These are phyloP conservation scores for Tricholauxania praeusta DNA, from an alignment of 2,888 invertebrate genomes.

Conservation along the genomic window DNA sequence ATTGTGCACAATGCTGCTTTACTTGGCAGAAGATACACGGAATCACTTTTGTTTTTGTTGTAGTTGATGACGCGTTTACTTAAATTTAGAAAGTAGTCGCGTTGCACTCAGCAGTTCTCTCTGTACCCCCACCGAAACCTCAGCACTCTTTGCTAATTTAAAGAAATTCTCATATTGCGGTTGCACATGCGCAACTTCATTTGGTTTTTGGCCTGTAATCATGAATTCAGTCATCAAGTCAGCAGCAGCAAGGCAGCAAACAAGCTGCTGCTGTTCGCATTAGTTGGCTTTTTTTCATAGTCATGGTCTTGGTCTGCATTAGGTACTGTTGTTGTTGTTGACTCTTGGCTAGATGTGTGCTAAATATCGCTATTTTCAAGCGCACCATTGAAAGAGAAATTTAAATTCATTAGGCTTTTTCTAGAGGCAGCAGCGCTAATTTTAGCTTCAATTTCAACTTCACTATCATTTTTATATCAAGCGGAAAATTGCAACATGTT, in stretches of 20 bases:
- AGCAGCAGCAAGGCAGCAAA: neutral
- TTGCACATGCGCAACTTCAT: conserved; percentile 5
- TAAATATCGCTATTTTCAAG: conserved; percentile 16
- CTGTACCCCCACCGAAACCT: neutral
- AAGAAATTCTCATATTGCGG: too few relatives aligned
- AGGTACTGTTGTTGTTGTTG: neutral
- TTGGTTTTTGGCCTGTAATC: too few relatives aligned
- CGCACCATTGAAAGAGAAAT: conserved; percentile 27
- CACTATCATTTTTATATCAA: neutral
- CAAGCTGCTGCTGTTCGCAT: neutral
- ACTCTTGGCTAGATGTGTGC: conserved; percentile 20
- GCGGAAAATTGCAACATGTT: conserved; percentile 14
- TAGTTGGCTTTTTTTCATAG: neutral
- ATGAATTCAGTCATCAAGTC: neutral
- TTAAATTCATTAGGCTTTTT: conserved; percentile 1
- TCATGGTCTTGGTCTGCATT: conserved; percentile 5
- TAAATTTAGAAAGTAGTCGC: neutral
- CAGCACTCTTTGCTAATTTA: neutral
- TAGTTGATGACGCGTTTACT: conserved; percentile 3
- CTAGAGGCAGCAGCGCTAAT: too few relatives aligned
- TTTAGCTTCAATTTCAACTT: neutral
- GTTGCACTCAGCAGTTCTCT: neutral
- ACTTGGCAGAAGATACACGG: too few relatives aligned
- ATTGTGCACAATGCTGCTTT: too few relatives aligned
- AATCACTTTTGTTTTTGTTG: neutral